Conservation (phyloP, 2,113 vertebrate genomes). For the Siphamia tubifer region DNA sequence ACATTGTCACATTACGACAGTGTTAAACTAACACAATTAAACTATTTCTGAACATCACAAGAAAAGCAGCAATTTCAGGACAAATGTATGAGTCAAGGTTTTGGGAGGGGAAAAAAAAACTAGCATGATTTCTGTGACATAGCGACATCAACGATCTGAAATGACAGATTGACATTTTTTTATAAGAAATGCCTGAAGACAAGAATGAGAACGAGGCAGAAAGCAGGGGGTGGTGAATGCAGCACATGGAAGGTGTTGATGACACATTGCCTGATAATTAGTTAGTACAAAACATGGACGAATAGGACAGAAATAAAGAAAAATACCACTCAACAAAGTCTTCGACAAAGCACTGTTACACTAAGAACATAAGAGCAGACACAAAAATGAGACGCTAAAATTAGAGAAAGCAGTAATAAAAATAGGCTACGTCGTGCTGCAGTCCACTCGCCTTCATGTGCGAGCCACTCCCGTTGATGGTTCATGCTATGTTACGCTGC, state of each 20-base stretch:
- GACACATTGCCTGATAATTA: not conserved
- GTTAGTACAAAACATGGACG: not conserved
- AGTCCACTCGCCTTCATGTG: not conserved
- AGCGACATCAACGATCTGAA: not conserved
- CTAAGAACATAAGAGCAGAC: not conserved
- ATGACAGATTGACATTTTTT: not conserved
- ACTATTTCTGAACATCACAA: too few relatives aligned
- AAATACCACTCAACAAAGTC: too few relatives aligned
- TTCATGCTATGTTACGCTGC: slow-evolving; percentile 3
- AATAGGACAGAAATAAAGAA: not conserved
- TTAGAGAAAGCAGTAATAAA: not conserved
- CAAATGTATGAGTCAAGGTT: too few relatives aligned
- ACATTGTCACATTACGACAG: not conserved
- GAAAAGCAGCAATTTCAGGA: too few relatives aligned
- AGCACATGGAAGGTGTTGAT: not conserved
- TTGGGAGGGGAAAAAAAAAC: too few relatives aligned
- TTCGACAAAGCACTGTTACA: not conserved
- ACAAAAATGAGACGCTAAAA: not conserved
- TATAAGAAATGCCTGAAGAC: not conserved
- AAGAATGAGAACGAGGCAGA: not conserved
- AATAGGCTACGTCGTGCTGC: not conserved
- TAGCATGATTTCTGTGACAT: too few relatives aligned
- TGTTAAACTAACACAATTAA: too few relatives aligned
- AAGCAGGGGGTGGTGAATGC: not conserved
- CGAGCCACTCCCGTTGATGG: slow-evolving; percentile 7